Evolutionary conservation across 2,797 vertebrate genomes (phyloP), one percentile per base, ranked within the genome.

Genomic region (Miichthys miiuy): DNA sequence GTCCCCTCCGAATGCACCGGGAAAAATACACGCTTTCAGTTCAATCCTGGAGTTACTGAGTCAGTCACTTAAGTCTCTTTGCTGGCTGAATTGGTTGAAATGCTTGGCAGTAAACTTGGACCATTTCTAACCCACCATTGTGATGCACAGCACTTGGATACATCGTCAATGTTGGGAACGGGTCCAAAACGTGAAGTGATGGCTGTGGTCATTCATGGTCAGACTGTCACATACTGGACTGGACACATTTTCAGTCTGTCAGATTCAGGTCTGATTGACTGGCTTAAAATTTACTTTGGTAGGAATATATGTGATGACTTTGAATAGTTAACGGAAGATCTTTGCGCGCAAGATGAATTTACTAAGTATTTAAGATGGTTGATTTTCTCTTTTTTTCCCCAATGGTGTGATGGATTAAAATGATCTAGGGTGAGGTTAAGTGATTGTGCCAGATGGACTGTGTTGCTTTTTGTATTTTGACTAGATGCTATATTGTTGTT

Each of bases 401-500:
- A 20, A 3, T 58, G 7, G 2, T 41, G 3, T 11, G 11, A 11
- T 46, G 48, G 23, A n/a, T 30, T 41, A 41, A 17, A 38, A 8
- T 5, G 13, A 0, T 51, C 2, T 20, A 17, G 3, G 5, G 2
- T 4, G 11, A 34, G 18, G 27, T 17, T 18, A 20, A 68, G 67
- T 55, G 11, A 64, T 76, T 52, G 30, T 58, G 12, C 27, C 2
- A 20, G 6, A 60, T 23, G 25, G 25, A 61, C 55, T 17, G 30
- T 25, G 67, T 78, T 56, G 42, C 51, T 25, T 41, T 51, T 50
- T 63, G 5, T 50, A 42, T 56, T 50, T 70, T 66, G 61, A 58
- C 34, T 21, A 44, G n/a, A n/a, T 58, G 25, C 6, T 11, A 18
- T 30, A 5, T 63, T 42, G 18, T 25, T 5, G 21, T 64, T 9